Conservation (phyloP, 2,113 vertebrate species). For the Jaculus jaculus region DNA sequence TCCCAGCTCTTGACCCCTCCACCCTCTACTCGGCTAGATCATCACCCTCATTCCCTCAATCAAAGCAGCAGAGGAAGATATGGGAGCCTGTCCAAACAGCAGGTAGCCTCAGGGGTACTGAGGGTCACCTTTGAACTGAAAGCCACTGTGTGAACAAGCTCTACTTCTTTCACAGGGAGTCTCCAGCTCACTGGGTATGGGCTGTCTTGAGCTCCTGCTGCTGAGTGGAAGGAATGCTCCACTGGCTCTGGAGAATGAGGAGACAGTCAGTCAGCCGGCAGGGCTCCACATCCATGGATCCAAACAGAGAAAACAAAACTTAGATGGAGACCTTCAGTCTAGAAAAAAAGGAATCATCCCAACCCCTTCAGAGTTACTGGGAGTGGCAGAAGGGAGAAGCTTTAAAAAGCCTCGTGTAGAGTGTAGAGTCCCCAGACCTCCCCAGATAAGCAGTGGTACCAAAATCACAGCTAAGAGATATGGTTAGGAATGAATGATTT, state of each 20-base stretch:
- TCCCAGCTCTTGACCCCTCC: not conserved
- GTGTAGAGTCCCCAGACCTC: not conserved
- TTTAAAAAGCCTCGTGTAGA: not conserved
- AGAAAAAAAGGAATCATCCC: not conserved
- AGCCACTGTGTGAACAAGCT: not conserved
- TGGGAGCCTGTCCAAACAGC: conserved; percentile 39
- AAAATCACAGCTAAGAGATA: not conserved
- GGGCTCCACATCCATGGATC: not conserved
- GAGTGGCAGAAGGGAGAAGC: not conserved
- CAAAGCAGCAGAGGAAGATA: conserved; percentile 3
- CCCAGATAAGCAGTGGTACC: not conserved
- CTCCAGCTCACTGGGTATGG: not conserved
- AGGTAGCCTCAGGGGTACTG: not conserved
- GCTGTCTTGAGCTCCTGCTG: not conserved
- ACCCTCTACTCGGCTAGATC: not conserved
- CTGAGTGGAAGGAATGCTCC: not conserved
- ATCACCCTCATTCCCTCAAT: not conserved
- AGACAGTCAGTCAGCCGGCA: not conserved
- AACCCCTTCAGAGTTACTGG: not conserved
- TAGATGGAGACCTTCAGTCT: not conserved
- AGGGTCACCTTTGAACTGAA: conserved; percentile 62
- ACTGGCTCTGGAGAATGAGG: not conserved
- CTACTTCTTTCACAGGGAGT: not conserved
- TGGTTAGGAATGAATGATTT: conserved; percentile 28
- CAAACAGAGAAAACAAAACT: not conserved